phyloP scores from a whole-genome alignment of 2,113 vertebrate genomes.

The Cryptomyrus ogoouensis region DNA sequence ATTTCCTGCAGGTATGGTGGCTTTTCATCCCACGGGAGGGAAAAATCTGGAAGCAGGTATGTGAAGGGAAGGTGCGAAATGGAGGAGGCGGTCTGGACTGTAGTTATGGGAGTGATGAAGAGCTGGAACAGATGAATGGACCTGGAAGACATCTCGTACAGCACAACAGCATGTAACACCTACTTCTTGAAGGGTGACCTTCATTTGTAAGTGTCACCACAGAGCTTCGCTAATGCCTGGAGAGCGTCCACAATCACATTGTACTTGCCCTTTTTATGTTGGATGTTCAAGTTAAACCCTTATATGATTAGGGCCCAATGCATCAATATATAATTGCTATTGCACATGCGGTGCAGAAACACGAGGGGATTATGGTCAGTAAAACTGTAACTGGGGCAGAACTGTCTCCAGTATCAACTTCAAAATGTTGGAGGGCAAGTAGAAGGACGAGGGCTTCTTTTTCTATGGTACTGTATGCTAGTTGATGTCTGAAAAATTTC shows the following conservation, averaged over 20 bases:
- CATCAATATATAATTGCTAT: neutral
- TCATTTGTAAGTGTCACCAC: neutral
- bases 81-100: neutral
- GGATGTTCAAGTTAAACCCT: neutral
- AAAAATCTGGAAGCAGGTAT: neutral
- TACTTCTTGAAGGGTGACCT: neutral
- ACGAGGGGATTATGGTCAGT: neutral
- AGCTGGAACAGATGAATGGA: neutral
- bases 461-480: neutral
- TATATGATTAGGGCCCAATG: neutral
- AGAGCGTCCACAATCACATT: neutral
- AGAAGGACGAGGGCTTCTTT: neutral
- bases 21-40: neutral
- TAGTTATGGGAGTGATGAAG: neutral
- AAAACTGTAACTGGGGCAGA: neutral
- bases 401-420: neutral
- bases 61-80: neutral
- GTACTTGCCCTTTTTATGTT: neutral
- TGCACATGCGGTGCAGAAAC: neutral
- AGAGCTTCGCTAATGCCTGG: neutral
- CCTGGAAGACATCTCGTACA: neutral
- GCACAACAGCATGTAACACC: neutral
- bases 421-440: neutral
- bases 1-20: neutral
- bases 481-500: neutral